phyloP scores from a whole-genome alignment of 1,140 invertebrate genomes.

The Episyrphus balteatus region DNA sequence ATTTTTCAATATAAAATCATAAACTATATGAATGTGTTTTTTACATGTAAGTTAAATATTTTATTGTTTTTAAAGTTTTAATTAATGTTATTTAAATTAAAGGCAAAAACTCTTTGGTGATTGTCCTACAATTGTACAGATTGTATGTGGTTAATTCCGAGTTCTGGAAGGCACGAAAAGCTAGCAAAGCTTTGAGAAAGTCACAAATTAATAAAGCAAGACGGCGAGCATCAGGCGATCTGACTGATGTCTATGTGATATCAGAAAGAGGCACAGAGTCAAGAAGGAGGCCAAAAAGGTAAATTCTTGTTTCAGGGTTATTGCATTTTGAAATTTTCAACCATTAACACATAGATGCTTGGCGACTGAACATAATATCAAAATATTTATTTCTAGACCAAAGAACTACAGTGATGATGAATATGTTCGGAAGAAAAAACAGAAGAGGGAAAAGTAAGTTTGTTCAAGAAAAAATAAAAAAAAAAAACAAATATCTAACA shows the following conservation, averaged over 20 bases:
- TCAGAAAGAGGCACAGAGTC: slow-evolving; percentile 36
- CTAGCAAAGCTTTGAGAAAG: slow-evolving; percentile 31
- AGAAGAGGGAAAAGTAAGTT: slow-evolving; percentile 25
- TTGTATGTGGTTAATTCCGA: slow-evolving; percentile 67
- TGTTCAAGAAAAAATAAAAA: neutral
- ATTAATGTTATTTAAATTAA: slow-evolving; percentile 51
- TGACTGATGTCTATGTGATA: slow-evolving; percentile 46
- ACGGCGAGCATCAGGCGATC: slow-evolving; percentile 29
- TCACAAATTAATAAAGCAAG: slow-evolving; percentile 36
- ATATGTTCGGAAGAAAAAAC: slow-evolving; percentile 28
- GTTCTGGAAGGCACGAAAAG: slow-evolving; percentile 42
- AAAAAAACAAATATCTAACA: no score
- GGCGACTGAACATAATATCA: no score
- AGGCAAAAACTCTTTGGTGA: slow-evolving; percentile 76
- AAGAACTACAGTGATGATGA: slow-evolving; percentile 26
- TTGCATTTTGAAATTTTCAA: no score
- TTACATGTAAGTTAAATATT: slow-evolving; percentile 65
- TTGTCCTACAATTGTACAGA: slow-evolving; percentile 72
- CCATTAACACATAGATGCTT: no score
- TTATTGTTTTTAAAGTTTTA: slow-evolving; percentile 1
- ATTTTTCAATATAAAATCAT: slow-evolving; percentile 78
- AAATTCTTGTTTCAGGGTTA: no score
- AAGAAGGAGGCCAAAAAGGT: slow-evolving; percentile 31
- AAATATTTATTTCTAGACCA: slow-evolving; percentile 13
- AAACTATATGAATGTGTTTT: slow-evolving; percentile 88